These are phyloP conservation scores for Tenthredo distinguenda DNA, from an alignment of 2,888 invertebrate species.

Conservation along the genomic window DNA sequence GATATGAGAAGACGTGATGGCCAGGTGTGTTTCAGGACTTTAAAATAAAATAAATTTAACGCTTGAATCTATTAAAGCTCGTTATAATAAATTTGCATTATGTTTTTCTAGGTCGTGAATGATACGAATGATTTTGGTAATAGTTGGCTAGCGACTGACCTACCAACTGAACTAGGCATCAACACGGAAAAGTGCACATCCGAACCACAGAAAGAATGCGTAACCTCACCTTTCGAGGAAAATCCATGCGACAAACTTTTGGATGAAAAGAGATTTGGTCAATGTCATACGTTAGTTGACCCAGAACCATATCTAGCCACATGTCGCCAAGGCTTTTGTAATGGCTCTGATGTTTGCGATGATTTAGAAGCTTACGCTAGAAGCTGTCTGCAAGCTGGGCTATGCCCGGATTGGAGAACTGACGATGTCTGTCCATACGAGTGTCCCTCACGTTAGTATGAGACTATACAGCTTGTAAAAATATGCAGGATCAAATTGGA, in stretches of 20 bases:
- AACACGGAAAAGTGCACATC: constrained; percentile 75
- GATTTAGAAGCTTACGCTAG: constrained; percentile 86
- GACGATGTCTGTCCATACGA: constrained; percentile 83
- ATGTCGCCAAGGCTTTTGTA: constrained; percentile 86
- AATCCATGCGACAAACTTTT: constrained; percentile 86
- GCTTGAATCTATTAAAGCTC: background rate
- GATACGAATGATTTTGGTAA: constrained; percentile 80
- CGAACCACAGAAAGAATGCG: constrained; percentile 73
- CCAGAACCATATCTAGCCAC: constrained; percentile 84
- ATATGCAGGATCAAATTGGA: background rate
- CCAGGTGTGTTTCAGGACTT: constrained; percentile 62
- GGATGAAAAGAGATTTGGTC: constrained; percentile 80
- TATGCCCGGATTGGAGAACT: constrained; percentile 88
- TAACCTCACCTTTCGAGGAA: constrained; percentile 81
- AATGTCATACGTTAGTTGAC: constrained; percentile 88
- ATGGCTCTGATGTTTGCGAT: constrained; percentile 81
- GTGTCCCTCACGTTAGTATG: constrained; percentile 79
- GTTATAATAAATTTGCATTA: background rate
- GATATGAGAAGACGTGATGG: constrained; percentile 81
- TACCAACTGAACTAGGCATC: constrained; percentile 57
- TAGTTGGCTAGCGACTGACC: constrained; percentile 79
- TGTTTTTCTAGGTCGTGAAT: constrained; percentile 77
- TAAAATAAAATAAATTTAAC: background rate
- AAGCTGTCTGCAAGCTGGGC: constrained; percentile 84
- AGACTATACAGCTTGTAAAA: background rate